Evolutionary conservation across 2,113 vertebrate genomes (phyloP).

Genomic region (Circaetus gallicus): DNA sequence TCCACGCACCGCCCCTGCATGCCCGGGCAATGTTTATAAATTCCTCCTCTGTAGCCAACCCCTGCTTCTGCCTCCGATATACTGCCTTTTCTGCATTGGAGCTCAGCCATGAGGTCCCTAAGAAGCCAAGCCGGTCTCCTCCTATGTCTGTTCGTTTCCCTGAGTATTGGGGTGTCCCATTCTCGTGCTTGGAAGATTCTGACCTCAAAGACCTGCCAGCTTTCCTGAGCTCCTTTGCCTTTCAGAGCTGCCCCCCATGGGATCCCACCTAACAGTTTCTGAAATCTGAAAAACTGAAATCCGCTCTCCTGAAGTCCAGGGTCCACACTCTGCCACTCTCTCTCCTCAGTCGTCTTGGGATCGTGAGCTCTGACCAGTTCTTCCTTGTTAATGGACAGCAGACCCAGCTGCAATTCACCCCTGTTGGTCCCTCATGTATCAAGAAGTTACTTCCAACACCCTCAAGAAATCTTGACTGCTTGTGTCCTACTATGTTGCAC

Average conservation of each 20-base stretch:
- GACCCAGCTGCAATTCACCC: background rate
- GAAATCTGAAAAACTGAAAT: background rate
- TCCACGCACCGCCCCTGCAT: background rate
- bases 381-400: background rate
- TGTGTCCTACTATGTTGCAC: background rate
- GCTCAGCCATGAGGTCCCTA: background rate
- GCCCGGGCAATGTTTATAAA: background rate
- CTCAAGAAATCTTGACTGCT: background rate
- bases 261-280: background rate
- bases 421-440: background rate
- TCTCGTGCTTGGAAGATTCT: background rate
- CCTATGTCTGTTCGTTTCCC: background rate
- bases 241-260: background rate
- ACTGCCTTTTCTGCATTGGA: background rate
- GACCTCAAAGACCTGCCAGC: background rate
- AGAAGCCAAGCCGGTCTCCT: background rate
- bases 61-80: background rate
- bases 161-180: background rate
- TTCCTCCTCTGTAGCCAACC: background rate
- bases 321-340: background rate
- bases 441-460: background rate
- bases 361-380: background rate
- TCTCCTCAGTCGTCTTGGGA: background rate
- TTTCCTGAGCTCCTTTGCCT: background rate
- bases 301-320: background rate